Base-by-base conservation (phyloP, 2,113 vertebrate species). In the Nesospiza acunhae region DNA sequence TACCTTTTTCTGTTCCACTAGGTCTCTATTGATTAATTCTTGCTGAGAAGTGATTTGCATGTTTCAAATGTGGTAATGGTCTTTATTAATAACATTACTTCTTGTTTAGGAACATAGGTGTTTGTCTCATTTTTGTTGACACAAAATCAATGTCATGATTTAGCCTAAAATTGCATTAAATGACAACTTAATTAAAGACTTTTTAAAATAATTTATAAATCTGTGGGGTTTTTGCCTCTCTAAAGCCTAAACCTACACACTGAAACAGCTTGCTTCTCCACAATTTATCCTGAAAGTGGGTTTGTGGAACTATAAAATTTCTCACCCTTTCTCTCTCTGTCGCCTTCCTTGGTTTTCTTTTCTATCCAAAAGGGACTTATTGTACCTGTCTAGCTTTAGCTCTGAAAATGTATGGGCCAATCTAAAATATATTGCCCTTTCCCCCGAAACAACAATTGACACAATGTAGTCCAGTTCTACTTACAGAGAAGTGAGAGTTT, bases 371-470 rank as follows among this genome's bases (percentile, higher is more conserved):
- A 79, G 77, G 84, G 22, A 16, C 41, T 78, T 93, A 80, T 42
- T 87, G 39, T 50, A 31, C 58, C 84, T 95, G 66, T 79, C 94
- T 86, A 31, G 41, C 28, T 94, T 93, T 60, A 94, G 78, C n/a
- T 76, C 33, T 87, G 79, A 89, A 55, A 87, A 90, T 66, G 73
- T 87, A 89, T 77, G 44, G 94, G 83, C 79, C 74, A 87, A 84
- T 94, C 87, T 93, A 90, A 83, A 94, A 76, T 75, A 59, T 59
- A 87, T 79, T 92, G 84, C 73, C 92, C 80, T 95, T 96, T 92
- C 60, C 81, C 89, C 92, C 0, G 23, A 94, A 96, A 96, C 94
- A 94, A 95, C 87, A 90, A 88, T 83, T 96, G 85, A 90, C 74
- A 80, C 91, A 93, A 87, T 90, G 86, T 68, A 87, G 84, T 53